Evolutionary conservation across 2,113 vertebrate species (phyloP), one percentile per base, ranked within the genome.

Genomic region (Blennius ocellaris): DNA sequence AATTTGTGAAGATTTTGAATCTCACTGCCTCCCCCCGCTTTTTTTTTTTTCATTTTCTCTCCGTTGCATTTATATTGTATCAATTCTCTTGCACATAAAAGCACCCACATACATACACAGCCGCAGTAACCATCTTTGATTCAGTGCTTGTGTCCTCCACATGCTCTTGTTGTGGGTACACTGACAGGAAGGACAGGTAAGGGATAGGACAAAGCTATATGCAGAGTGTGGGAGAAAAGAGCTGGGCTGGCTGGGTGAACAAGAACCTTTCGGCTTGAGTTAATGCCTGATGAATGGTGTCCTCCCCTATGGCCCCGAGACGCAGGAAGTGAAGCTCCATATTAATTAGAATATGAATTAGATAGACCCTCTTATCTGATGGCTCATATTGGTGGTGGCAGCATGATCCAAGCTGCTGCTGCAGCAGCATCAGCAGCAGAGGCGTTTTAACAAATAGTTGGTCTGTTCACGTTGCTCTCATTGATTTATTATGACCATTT

Each of bases 291-390:
- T 84, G 89, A 92, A 81, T 81, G 59, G 81, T 77, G 77, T 87
- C 72, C 70, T 90, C 83, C 90, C 90, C 82, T 67, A 44, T 83
- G 91, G 87, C 71, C 78, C 77, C 9, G 54, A 78, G 81, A 87
- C 71, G 83, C 80, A 90, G 90, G 80, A 79, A 86, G 81, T 87
- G 83, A 73, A 72, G 80, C 83, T 84, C 82, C 86, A 69, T 85
- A 90, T 93, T 93, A 92, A 94, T 94, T 93, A 92, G 82, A 92
- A 89, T 88, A 91, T 92, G 89, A 93, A 93, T 93, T 85, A 89
- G 85, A 82, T 81, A 88, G 88, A 70, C 57, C 59, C 45, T 50
- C 77, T 90, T 91, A 93, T 93, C 91, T 88, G 89, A 89, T 86
- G 74, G 73, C 74, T 83, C 76, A 75, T 58, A 77, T 59, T 77